These are phyloP conservation scores for Bombus confusus DNA, from an alignment of 1,140 invertebrate species.

Conservation along the genomic window DNA sequence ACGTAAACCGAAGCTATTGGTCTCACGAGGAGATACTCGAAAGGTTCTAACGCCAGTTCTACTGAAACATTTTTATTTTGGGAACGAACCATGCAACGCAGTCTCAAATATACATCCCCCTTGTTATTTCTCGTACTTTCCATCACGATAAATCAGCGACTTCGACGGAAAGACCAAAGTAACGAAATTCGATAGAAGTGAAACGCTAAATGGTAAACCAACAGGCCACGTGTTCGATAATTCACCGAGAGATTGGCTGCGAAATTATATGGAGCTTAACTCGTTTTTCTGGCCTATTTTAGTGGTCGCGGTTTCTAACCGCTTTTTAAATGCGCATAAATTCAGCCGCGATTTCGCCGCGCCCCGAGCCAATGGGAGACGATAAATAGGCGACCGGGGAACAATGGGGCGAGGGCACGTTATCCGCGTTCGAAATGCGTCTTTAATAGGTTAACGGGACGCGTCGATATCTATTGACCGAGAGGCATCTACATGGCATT, in stretches of 20 bases:
- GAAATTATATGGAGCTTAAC: slow-evolving; percentile 12
- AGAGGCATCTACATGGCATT: neutral
- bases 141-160: slow-evolving; percentile 80
- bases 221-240: slow-evolving; percentile 53
- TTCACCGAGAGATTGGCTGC: slow-evolving; percentile 39
- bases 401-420: slow-evolving; percentile 1
- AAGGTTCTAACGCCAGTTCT: too few species aligned
- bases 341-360: neutral
- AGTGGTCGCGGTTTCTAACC: slow-evolving; percentile 5
- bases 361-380: neutral
- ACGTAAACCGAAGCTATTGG: neutral
- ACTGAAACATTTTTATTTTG: slow-evolving; percentile 77
- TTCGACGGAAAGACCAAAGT: slow-evolving; percentile 76
- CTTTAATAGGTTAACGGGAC: slow-evolving; percentile 37
- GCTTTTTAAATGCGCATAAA: slow-evolving; percentile 33
- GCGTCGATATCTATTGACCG: slow-evolving; percentile 36
- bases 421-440: slow-evolving; percentile 13
- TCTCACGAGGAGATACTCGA: slow-evolving; percentile 22
- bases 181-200: slow-evolving; percentile 68
- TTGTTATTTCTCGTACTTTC: slow-evolving; percentile 82
- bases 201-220: slow-evolving; percentile 74
- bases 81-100: slow-evolving; percentile 56
- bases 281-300: neutral
- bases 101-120: slow-evolving; percentile 55
- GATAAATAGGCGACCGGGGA: slow-evolving; percentile 22